Evolutionary conservation across 2,888 invertebrate genomes (phyloP), one percentile per base, ranked within the genome.

Genomic region (Drosophila conformis): DNA sequence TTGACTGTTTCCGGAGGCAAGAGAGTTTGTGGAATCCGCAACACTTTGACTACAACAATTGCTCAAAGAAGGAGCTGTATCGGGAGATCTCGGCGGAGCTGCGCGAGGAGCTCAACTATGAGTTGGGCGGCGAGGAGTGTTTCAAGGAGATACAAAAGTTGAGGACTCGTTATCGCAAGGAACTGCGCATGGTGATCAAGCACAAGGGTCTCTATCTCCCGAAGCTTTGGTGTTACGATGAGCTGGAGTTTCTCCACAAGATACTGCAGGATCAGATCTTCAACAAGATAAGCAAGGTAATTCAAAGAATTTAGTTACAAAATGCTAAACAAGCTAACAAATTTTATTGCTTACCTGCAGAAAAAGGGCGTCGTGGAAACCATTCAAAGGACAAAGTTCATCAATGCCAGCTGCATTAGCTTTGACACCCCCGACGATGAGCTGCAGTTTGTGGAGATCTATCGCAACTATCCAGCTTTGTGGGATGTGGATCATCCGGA

Each of bases 401-500:
- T 87, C 6, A 79, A 89, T 46, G 85, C 88, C 51, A 73, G 68
- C 67, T 60, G 73, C 67, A 83, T 88, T 25, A 65, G 57, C 10
- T 91, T 91, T 10, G 56, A 65, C 48, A 72, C 67, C 4, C 63
- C 73, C 11, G 84, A 90, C 5, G 83, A 90, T 36, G 87, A 90
- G 46, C 63, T 89, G 33, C 87, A 90, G 68, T 91, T 91, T 21
- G 89, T 91, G 36, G 91, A 91, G 56, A 89, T 91, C 52, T 91
- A 91, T 69, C 81, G 82, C 40, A 88, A 87, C 31, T 89, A 89
- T 69, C 77, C 85, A 1, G 87, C 88, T 0, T 63, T 91, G 0
- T 91, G 91, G 91, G 88, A 91, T 69, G 92, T 91, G 2, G 91
- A 91, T 72, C 92, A 91, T 77, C 92, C 92, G 0, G 91, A 91